Base-by-base conservation (phyloP, 2,888 invertebrate species). In the Ctena decussata region DNA sequence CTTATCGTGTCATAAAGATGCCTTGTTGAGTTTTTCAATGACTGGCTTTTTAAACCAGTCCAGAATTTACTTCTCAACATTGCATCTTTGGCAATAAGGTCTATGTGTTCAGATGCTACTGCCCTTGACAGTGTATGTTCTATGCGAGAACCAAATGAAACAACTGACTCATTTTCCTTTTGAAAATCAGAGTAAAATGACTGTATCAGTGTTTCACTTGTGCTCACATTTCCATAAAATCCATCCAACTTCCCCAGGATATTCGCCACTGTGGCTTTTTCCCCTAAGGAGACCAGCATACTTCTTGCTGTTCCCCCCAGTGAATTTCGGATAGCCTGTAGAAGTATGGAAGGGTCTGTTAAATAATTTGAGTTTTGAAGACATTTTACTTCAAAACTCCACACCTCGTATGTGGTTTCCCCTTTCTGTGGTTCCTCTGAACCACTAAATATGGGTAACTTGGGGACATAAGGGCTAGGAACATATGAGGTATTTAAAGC, bases 361-460 rank as follows among this genome's bases (percentile, higher is more conserved):
- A 53, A 15, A 6, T 15, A n/a, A 53, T 53, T 5, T 5, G 6
- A 15, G 5, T 53, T 53, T 24, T n/a, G 24, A 27, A 84, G 35
- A 37, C 77, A 80, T n/a, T 60, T 60, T 0, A 84, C 71, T 35
- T 81, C 81, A 81, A 65, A 81, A 5, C 60, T 18, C 85, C 85
- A 85, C 44, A 79, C 85, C 30, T 53, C 53, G 27, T 70, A 85
- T 0, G 81, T 41, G 6, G 70, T 69, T 70, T 85, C 84, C 41
- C 80, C 84, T 79, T 80, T 84, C 80, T 76, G 6, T 79, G 77
- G n/a, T 44, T 76, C 76, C 37, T 76, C 80, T 70, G 80, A 80
- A 27, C 84, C 71, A 69, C 80, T 80, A 65, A 80, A 84, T 15
- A 39, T 35, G n/a, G 80, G 65, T 39, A 80, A 76, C 53, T 84